A percentile compares a stretch with the other conserved stretches of the same genome.
Conservation (phyloP, 2,113 vertebrate species). For the Sylvicapra grimmia region DNA sequence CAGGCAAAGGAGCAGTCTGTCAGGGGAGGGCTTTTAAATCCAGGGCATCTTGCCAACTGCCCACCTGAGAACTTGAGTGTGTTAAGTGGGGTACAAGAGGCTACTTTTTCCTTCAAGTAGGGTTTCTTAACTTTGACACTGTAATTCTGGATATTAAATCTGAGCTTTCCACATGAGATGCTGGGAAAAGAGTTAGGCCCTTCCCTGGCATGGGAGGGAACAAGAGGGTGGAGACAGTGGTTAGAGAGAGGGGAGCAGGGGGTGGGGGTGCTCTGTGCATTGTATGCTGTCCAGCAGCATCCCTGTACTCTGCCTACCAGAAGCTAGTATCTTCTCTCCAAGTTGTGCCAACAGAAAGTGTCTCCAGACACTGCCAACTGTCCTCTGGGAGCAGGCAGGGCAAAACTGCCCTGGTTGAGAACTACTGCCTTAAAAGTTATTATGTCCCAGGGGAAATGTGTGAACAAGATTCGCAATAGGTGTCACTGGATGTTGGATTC, state of each 20-base stretch:
- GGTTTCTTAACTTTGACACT: background rate
- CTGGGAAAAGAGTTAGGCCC: background rate
- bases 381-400: background rate
- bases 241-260: background rate
- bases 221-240: accelerated
- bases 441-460: background rate
- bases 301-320: background rate
- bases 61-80: background rate
- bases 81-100: background rate
- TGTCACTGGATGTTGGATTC: background rate
- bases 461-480: background rate
- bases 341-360: background rate
- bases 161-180: background rate
- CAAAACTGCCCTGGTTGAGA: background rate
- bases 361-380: background rate
- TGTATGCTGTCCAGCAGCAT: background rate
- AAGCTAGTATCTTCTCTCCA: background rate
- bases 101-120: background rate
- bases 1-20: background rate
- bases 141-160: background rate
- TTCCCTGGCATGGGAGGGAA: background rate
- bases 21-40: background rate
- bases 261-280: background rate
- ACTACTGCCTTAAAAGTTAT: background rate
- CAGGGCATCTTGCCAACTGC: background rate